Percentiles rank a stretch among this genome's conserved stretches.
Evolutionary conservation across 2,888 invertebrate species (phyloP).

Genomic region (Heliconius cydno): DNA sequence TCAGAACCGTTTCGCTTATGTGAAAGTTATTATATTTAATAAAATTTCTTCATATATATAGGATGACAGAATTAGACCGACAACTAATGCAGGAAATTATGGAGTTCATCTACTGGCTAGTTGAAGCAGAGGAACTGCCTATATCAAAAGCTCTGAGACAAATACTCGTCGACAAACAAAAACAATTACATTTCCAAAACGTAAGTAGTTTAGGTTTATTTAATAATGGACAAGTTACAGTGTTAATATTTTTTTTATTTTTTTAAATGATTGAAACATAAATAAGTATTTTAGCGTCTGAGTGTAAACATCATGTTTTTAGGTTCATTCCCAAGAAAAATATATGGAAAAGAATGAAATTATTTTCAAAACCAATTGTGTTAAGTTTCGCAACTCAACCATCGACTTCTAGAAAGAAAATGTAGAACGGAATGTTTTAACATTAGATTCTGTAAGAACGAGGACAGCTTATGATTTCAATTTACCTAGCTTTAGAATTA

Average conservation of each 20-base stretch:
- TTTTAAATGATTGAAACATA: neutral
- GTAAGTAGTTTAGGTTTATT: constrained; percentile 53
- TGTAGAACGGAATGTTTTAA: too few species aligned
- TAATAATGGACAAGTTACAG: neutral
- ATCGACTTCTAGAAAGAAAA: too few species aligned
- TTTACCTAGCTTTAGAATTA: neutral
- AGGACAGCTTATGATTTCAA: neutral
- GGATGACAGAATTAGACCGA: constrained; percentile 93
- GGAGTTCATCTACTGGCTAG: constrained; percentile 96
- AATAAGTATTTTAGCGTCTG: neutral
- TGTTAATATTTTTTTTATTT: neutral
- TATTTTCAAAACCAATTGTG: neutral
- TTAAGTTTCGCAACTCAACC: neutral
- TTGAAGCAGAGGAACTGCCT: constrained; percentile 95
- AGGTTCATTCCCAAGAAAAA: neutral
- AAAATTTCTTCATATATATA: constrained; percentile 59
- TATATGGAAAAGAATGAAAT: too few species aligned
- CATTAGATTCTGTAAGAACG: neutral
- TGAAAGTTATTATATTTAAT: neutral
- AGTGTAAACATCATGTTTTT: neutral
- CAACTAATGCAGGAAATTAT: constrained; percentile 91
- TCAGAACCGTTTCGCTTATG: neutral
- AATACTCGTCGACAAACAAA: constrained; percentile 94
- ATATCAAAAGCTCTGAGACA: constrained; percentile 95
- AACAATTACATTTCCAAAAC: constrained; percentile 82